A percentile compares a stretch with the other conserved stretches of the same genome.
These are phyloP conservation scores for Emesis russula DNA, from an alignment of 2,888 invertebrate genomes.

Conservation along the genomic window DNA sequence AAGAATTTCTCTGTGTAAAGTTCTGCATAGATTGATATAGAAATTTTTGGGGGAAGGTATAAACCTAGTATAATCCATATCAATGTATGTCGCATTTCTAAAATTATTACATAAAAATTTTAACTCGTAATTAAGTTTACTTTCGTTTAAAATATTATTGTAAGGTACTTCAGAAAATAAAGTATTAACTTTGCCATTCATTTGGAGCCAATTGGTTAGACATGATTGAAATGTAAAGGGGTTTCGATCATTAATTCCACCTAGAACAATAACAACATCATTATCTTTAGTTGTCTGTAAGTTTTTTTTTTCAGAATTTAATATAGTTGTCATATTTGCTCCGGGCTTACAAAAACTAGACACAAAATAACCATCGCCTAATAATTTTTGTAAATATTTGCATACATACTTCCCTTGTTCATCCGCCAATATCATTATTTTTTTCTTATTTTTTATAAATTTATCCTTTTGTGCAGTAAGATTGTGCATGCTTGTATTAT, in stretches of 20 bases:
- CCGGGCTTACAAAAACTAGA: neutral
- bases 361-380: neutral
- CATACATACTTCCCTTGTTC: neutral
- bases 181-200: neutral
- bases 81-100: neutral
- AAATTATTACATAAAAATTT: neutral
- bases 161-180: neutral
- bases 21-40: neutral
- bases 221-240: neutral
- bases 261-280: neutral
- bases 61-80: neutral
- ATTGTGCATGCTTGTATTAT: neutral
- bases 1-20: neutral
- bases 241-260: neutral
- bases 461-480: neutral
- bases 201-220: neutral
- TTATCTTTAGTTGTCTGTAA: neutral
- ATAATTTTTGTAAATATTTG: neutral
- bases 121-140: neutral
- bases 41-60: neutral
- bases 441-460: neutral
- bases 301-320: neutral
- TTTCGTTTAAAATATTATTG: neutral
- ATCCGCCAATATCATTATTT: neutral
- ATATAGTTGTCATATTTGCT: neutral